Evolutionary conservation across 2,113 vertebrate species (phyloP), one percentile per base, ranked within the genome.

Genomic region (Dipodomys spectabilis): DNA sequence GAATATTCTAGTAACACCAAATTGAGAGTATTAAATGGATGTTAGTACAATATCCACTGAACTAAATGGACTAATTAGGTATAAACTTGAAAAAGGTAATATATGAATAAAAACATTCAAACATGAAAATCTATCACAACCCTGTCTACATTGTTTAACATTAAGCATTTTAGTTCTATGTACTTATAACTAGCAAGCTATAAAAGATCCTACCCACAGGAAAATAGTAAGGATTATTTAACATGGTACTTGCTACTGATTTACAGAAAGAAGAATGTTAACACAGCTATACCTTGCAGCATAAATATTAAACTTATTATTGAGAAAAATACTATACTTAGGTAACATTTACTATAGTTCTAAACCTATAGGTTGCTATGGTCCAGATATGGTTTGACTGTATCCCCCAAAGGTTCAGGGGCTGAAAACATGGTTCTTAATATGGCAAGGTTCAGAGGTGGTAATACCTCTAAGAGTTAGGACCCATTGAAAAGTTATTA

Each of bases 51-150:
- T 64, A 94, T 68, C 88, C 81, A 96, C 95, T 97, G 97, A 96
- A 97, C 92, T 95, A 96, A 39, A 39, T 39, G 39, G 39, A 96
- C 97, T 94, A 96, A 96, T 94, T 97, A 92, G 89, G 87, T 90
- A 96, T 94, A 97, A 90, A 97, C 94, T 88, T 94, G 95, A 97
- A 95, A 95, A 95, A 90, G 98, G 96, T 86, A 96, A 98, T 98
- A 98, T 97, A 98, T 97, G 98, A 98, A 98, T 98, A 97, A 97
- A 98, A 96, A 95, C 93, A 96, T 97, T 97, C 95, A 96, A 89
- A 96, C 87, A 93, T 96, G 90, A 97, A 98, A 98, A 97, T 97
- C 94, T 97, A 94, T 97, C 97, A 96, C 90, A 97, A 97, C 82
- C 73, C 94, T 96, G 92, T 97, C 98, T 97, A 98, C 86, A 96